Base-by-base conservation (phyloP, 2,797 vertebrate genomes). In the Adrianichthys oophorus region DNA sequence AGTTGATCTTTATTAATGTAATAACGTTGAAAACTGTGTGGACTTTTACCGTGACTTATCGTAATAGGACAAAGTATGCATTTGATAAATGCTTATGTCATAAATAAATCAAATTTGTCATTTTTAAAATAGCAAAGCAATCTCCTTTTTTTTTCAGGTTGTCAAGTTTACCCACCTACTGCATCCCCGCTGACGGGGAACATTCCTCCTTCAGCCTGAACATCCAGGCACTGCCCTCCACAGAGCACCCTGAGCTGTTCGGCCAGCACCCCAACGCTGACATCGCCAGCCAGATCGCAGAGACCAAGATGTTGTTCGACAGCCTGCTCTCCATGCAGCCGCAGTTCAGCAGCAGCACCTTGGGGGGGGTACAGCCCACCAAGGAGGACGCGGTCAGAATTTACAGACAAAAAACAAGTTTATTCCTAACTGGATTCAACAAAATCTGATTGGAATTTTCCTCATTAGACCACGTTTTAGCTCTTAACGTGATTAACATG, bases 211-310 rank as follows among this genome's bases (percentile, higher is more conserved):
- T 94, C 80, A 86, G 76, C 57, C 91, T 94, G 3, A 90, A 89
- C 41, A 93, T 96, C 67, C 85, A 68, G 77, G 74, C 80, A 63
- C 78, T 96, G 64, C 95, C 95, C 0, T 1, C 88, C 62, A 86
- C 90, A 47, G 95, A 96, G 59, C 87, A 92, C 59, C 94, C 95
- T 0, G 95, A 95, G 75, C 89, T 93, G 69, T 95, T 96, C 43
- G 95, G 95, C 17, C 94, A 95, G 79, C 93, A 97, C 80, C 87
- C 92, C 45, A 97, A 97, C 14, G 94, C 95, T 0, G 94, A 95
- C 18, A 93, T 95, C 13, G 93, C 93, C 48, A 94, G 94, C 70
- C 94, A 94, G 90, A 94, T 95, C 53, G 89, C 93, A 0, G 94
- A 95, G 82, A 93, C 93, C 7, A 88, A 85, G 41, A 93, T 85